phyloP scores from a whole-genome alignment of 1,140 invertebrate genomes.

The Dermatophagoides farinae region DNA sequence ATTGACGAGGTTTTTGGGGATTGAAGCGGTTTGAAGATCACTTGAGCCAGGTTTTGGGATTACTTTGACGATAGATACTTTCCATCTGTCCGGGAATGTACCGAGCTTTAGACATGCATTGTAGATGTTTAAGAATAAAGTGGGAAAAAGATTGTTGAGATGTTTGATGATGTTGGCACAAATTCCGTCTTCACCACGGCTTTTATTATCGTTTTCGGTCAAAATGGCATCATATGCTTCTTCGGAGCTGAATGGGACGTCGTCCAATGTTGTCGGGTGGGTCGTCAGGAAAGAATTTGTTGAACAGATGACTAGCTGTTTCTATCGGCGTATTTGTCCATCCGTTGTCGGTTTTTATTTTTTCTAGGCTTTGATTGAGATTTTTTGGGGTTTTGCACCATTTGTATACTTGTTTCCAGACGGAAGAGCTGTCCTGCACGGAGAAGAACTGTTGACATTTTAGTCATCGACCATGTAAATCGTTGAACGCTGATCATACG shows the following conservation, averaged over 20 bases:
- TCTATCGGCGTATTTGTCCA: background rate
- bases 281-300: background rate
- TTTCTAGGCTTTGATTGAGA: background rate
- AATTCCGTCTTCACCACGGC: background rate
- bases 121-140: background rate
- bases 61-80: background rate
- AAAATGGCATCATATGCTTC: background rate
- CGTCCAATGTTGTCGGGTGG: background rate
- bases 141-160: no score
- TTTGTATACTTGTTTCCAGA: background rate
- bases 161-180: background rate
- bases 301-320: background rate
- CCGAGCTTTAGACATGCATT: background rate
- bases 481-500: no score
- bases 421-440: background rate
- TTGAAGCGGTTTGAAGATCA: background rate
- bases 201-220: background rate
- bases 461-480: no score
- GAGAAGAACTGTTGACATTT: background rate
- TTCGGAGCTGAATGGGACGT: background rate
- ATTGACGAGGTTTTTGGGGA: background rate
- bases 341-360: background rate
- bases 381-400: background rate
- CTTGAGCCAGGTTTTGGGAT: background rate
- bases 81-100: background rate